These are phyloP conservation scores for Yponomeuta plumbellus DNA, from an alignment of 2,888 invertebrate species.

Conservation along the genomic window DNA sequence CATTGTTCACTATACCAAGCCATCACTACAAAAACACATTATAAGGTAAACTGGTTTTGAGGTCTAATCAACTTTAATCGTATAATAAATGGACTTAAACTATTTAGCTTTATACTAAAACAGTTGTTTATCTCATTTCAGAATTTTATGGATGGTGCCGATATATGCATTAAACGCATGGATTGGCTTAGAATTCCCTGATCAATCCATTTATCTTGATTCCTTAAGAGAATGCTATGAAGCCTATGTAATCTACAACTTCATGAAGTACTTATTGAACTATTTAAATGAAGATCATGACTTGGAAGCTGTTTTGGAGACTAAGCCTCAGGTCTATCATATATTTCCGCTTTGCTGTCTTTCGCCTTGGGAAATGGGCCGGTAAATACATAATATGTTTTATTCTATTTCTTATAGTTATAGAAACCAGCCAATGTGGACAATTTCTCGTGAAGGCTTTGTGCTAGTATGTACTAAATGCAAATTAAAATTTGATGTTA, in stretches of 20 bases:
- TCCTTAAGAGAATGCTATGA: constrained; percentile 97
- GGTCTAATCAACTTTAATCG: constrained; percentile 8
- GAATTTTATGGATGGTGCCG: constrained; percentile 98
- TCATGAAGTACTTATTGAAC: constrained; percentile 95
- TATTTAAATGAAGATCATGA: constrained; percentile 93
- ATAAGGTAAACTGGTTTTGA: constrained; percentile 79
- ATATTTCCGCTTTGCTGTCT: constrained; percentile 94
- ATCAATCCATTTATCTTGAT: constrained; percentile 94
- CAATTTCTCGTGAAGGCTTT: too few species aligned
- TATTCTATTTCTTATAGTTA: neutral
- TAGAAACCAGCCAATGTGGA: neutral
- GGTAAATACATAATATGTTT: constrained; percentile 53
- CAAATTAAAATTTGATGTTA: too few species aligned
- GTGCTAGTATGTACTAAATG: too few species aligned
- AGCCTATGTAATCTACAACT: constrained; percentile 98
- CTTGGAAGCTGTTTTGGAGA: constrained; percentile 86
- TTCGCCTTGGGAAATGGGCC: constrained; percentile 95
- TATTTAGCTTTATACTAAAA: too few species aligned
- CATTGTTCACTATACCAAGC: constrained; percentile 94
- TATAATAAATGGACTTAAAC: constrained; percentile 14
- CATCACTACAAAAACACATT: constrained; percentile 93
- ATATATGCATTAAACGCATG: constrained; percentile 97
- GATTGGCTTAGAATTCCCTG: constrained; percentile 91
- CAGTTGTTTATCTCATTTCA: constrained; percentile 49
- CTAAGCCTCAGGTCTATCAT: constrained; percentile 90